Evolutionary conservation across 2,888 invertebrate genomes (phyloP).

Genomic region (Amaurobius ferox): DNA sequence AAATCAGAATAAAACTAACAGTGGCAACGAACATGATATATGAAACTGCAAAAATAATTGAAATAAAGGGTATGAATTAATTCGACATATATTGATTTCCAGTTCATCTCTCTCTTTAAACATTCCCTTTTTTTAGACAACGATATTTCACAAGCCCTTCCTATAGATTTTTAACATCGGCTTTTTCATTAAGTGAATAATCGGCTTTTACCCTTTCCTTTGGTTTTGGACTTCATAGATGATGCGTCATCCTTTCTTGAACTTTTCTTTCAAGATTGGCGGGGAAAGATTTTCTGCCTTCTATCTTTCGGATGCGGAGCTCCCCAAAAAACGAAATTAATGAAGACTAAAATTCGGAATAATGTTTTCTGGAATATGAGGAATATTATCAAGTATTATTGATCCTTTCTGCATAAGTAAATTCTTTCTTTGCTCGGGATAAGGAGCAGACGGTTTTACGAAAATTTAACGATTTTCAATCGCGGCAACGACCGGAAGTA

Average conservation of each 20-base stretch:
- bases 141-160: background rate
- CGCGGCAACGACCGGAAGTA: background rate
- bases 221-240: background rate
- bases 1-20: too few species aligned
- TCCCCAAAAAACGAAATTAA: background rate
- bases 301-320: too few species aligned
- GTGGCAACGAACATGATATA: too few species aligned
- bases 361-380: conserved; percentile 1
- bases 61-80: background rate
- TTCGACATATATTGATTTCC: background rate
- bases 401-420: conserved; percentile 59
- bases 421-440: conserved; percentile 38
- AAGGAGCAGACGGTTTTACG: conserved; percentile 49
- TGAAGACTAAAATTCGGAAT: background rate
- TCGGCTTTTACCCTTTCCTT: background rate
- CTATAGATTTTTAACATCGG: background rate
- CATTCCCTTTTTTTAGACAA: background rate
- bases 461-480: conserved; percentile 43
- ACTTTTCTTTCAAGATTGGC: too few species aligned
- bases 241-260: background rate
- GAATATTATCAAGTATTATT: conserved; percentile 23
- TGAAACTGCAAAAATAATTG: too few species aligned
- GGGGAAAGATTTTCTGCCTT: too few species aligned
- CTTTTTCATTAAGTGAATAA: conserved; percentile 6
- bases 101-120: background rate